These are phyloP conservation scores for Dicycla oo DNA, from an alignment of 2,888 invertebrate genomes.

Conservation along the genomic window DNA sequence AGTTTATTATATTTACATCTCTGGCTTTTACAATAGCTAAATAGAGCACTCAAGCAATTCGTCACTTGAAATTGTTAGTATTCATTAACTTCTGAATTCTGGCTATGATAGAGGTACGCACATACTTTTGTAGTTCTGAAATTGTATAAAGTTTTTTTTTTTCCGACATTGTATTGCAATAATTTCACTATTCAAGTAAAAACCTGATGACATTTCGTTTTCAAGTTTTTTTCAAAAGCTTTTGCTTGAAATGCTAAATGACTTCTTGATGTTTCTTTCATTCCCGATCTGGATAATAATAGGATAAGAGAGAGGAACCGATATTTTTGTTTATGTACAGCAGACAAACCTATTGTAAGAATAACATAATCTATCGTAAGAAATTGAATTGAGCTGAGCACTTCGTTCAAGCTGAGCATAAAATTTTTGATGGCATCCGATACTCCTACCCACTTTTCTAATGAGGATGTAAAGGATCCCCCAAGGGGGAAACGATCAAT, in stretches of 20 bases:
- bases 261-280: not conserved
- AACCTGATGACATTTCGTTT: not conserved
- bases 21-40: conserved; percentile 16
- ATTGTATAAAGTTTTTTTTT: not conserved
- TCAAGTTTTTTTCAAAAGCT: not conserved
- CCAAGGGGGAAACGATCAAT: too few species aligned
- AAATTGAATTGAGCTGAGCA: not conserved
- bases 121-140: not conserved
- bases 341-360: not conserved
- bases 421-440: not conserved
- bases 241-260: not conserved
- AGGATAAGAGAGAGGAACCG: not conserved
- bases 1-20: conserved; percentile 21
- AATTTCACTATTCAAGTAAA: not conserved
- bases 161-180: not conserved
- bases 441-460: not conserved
- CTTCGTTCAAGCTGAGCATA: not conserved
- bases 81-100: not conserved
- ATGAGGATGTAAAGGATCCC: not conserved
- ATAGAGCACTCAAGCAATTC: conserved; percentile 10
- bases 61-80: not conserved
- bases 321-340: not conserved
- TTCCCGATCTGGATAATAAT: not conserved
- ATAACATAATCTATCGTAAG: not conserved
- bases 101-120: not conserved